Base-by-base conservation (phyloP, 2,797 vertebrate genomes). In the Gadopsis bispinosus region DNA sequence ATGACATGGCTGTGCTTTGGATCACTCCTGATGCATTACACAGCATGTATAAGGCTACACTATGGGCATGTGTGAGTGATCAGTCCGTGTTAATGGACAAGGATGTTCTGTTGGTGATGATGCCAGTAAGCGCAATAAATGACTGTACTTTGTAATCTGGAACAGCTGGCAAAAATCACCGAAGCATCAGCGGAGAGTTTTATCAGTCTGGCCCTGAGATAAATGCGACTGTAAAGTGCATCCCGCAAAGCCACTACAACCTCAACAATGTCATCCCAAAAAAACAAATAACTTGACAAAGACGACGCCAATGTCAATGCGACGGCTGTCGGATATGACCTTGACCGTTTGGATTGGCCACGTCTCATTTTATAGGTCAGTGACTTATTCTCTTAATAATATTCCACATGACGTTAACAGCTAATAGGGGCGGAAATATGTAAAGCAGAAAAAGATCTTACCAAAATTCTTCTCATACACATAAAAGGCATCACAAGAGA, bases 81-180 rank as follows among this genome's bases (percentile, higher is more conserved):
- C 59, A 67, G 81, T 69, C 39, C 16, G 50, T 62, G 76, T 80
- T 84, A 87, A 90, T 87, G 83, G 88, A 86, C 78, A 56, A 73
- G 84, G 87, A 90, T 85, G 84, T 72, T 89, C 84, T 87, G 74
- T 64, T 69, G 75, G 77, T 56, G 39, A 66, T 73, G 81, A 83
- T 70, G 71, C 61, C 73, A 79, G 75, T 78, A 77, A 85, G 75
- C 61, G 29, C 45, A 61, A 76, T 85, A 84, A 91, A 90, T 81
- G 79, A 85, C 62, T 75, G 79, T 76, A 75, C 81, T 86, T 87
- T 89, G 63, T 83, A 87, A 85, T 89, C 61, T 84, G 79, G 56
- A 90, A 85, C 89, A 91, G 85, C 89, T 92, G 90, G 83, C 80
- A 74, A 80, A 86, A 88, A 74, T 71, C 73, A 75, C 65, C n/a